phyloP scores from a whole-genome alignment of 2,113 vertebrate genomes.

The Lasiurus borealis region DNA sequence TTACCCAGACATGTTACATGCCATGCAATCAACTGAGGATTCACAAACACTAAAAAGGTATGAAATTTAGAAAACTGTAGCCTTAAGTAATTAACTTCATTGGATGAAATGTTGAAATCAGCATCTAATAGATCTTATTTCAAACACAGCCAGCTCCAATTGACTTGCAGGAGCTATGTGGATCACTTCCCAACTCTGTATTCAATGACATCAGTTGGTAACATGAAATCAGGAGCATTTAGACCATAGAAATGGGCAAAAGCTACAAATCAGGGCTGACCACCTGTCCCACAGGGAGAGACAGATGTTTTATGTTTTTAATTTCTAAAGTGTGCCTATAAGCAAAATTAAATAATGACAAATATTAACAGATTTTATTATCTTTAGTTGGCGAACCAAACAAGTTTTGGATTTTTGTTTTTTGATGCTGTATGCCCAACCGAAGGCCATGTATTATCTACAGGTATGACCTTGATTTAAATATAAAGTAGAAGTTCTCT shows the following conservation, averaged over 20 bases:
- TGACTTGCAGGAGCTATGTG: not conserved
- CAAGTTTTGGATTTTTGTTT: conserved; percentile 96
- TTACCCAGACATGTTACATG: conserved; percentile 88
- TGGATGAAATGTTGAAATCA: not conserved
- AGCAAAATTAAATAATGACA: conserved; percentile 29
- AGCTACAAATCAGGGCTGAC: not conserved
- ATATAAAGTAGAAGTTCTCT: not conserved
- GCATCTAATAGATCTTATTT: not conserved
- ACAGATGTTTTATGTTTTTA: not conserved
- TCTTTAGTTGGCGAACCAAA: conserved; percentile 92
- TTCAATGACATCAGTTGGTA: not conserved
- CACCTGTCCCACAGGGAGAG: accelerated
- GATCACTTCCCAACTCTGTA: not conserved
- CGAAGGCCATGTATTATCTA: conserved; percentile 93
- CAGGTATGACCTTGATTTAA: conserved; percentile 88
- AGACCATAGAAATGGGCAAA: not conserved
- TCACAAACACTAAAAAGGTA: conserved; percentile 91
- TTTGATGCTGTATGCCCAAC: conserved; percentile 95
- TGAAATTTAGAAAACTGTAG: conserved; percentile 37
- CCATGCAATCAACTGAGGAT: conserved; percentile 88
- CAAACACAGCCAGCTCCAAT: not conserved
- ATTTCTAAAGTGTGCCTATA: not conserved
- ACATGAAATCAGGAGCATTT: not conserved
- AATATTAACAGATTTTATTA: conserved; percentile 78
- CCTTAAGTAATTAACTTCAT: not conserved